phyloP scores from a whole-genome alignment of 1,140 invertebrate genomes.

The Bombus affinis region DNA sequence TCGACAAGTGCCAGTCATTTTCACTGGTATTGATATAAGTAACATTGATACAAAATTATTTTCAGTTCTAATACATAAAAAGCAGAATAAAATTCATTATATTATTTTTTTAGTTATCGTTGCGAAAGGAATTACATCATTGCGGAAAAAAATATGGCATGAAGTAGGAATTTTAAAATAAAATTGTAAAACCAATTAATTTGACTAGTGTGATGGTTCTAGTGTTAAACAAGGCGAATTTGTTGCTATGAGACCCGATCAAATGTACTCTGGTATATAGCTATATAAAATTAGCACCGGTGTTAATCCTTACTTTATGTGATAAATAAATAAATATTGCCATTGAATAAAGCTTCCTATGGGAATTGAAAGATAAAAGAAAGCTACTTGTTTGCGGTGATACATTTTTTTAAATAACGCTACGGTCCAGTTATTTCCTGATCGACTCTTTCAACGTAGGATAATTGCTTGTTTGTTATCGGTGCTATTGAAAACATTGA shows the following conservation, averaged over 20 bases:
- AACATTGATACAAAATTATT: too few species aligned
- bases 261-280: not conserved
- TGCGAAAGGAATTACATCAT: too few species aligned
- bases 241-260: too few species aligned
- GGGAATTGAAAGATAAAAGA: not conserved
- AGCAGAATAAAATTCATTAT: too few species aligned
- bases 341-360: not conserved
- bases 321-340: not conserved
- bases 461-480: not conserved
- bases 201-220: too few species aligned
- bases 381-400: not conserved
- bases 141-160: fast-evolving
- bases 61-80: too few species aligned
- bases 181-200: too few species aligned
- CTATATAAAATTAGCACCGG: not conserved
- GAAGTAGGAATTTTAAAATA: too few species aligned
- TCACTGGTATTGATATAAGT: too few species aligned
- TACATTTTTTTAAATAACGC: not conserved
- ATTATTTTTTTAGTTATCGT: too few species aligned
- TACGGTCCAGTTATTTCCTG: not conserved
- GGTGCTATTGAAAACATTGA: not conserved
- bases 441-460: not conserved
- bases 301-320: not conserved
- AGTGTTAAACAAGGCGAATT: too few species aligned
- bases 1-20: too few species aligned